Evolutionary conservation across 2,113 vertebrate species (phyloP).

Genomic region (Gnathonemus echidnorhynchus): DNA sequence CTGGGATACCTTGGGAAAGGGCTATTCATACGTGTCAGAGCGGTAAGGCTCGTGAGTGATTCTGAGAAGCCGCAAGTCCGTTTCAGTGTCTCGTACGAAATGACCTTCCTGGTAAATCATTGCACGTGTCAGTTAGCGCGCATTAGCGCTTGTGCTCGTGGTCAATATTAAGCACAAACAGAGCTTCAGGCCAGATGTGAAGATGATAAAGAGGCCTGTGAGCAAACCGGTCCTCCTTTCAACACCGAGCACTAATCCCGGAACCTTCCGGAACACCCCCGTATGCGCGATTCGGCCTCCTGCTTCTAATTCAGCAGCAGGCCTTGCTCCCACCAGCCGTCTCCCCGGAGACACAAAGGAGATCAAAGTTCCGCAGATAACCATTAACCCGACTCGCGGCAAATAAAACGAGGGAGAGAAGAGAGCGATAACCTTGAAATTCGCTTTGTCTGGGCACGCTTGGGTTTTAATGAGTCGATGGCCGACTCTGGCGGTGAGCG

Average conservation of each 20-base stretch:
- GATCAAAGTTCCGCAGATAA: slow-evolving; percentile 4
- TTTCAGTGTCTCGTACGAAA: background rate
- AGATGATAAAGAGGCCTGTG: background rate
- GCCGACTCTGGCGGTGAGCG: slow-evolving; percentile 10
- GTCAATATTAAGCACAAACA: background rate
- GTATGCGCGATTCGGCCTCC: background rate
- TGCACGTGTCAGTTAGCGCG: background rate
- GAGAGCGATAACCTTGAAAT: slow-evolving; percentile 2
- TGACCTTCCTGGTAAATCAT: background rate
- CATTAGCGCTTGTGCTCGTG: background rate
- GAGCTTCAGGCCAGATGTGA: background rate
- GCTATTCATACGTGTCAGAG: background rate
- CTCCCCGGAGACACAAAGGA: background rate
- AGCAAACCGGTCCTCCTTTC: background rate
- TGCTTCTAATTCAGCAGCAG: background rate
- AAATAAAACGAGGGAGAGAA: background rate
- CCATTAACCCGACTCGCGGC: background rate
- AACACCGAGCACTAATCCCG: background rate
- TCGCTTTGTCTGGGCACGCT: slow-evolving; percentile 10
- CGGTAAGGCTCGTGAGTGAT: background rate
- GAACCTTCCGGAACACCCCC: background rate
- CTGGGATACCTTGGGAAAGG: background rate
- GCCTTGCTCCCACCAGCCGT: background rate
- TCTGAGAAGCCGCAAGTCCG: background rate
- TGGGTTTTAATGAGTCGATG: slow-evolving; percentile 19